A percentile compares a stretch with the other conserved stretches of the same genome.
These are phyloP conservation scores for Tychaedon coryphoeus DNA, from an alignment of 2,113 vertebrate species.

Conservation along the genomic window DNA sequence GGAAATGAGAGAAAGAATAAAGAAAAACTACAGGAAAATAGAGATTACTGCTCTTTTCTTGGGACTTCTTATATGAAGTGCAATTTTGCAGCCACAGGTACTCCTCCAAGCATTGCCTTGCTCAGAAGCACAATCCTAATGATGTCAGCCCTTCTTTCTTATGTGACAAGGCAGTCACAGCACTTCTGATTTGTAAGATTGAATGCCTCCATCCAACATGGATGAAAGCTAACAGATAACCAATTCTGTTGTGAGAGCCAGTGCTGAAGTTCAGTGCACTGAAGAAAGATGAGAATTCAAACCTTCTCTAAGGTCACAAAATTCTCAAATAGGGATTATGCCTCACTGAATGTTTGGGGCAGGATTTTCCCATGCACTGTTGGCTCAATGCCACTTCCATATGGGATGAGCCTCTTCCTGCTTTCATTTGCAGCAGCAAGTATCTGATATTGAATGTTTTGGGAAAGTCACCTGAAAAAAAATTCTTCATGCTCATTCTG, in stretches of 20 bases:
- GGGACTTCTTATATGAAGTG: not conserved
- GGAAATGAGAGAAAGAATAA: not conserved
- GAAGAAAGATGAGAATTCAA: not conserved
- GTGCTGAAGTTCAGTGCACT: not conserved
- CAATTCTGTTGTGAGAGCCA: not conserved
- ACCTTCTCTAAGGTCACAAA: not conserved
- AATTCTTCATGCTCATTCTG: not conserved
- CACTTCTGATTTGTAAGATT: not conserved
- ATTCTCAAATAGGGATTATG: not conserved
- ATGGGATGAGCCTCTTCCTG: not conserved
- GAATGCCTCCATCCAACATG: not conserved
- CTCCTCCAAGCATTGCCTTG: not conserved
- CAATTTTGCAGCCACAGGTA: not conserved
- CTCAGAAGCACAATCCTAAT: not conserved
- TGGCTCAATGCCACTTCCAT: not conserved
- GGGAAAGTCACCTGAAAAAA: not conserved
- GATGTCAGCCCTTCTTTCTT: not conserved
- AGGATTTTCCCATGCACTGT: not conserved
- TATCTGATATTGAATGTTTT: not conserved
- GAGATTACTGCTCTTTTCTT: not conserved
- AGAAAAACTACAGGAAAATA: not conserved
- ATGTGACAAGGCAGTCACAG: fast-evolving
- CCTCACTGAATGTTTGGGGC: not conserved
- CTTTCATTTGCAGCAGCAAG: not conserved
- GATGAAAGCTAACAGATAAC: not conserved